phyloP scores from a whole-genome alignment of 2,797 vertebrate genomes.

The Meriones psammophilus region DNA sequence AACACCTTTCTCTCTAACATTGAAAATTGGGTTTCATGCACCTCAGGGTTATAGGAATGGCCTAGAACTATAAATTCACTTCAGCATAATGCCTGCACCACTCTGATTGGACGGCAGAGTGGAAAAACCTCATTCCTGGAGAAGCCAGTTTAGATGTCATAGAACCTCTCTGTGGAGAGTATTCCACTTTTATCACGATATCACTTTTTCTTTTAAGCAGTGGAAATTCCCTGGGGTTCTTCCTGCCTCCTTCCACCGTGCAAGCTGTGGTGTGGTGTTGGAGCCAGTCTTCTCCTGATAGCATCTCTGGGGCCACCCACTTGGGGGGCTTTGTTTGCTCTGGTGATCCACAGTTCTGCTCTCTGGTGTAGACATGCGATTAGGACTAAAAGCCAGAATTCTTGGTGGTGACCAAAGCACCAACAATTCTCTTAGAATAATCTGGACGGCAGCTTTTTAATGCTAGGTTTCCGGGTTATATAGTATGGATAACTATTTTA shows the following conservation, averaged over 20 bases:
- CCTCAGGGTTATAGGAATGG: conserved; percentile 43
- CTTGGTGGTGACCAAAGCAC: conserved; percentile 67
- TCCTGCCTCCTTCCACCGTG: conserved; percentile 61
- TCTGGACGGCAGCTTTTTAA: conserved; percentile 53
- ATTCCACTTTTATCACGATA: conserved; percentile 78
- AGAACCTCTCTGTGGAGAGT: conserved; percentile 60
- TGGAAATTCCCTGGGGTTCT: conserved; percentile 72
- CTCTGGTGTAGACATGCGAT: conserved; percentile 62
- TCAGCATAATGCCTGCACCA: conserved; percentile 58
- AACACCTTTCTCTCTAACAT: conserved; percentile 46
- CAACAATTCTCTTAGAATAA: conserved; percentile 72
- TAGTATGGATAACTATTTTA: conserved; percentile 54
- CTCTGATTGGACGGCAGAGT: conserved; percentile 63
- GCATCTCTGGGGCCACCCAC: conserved; percentile 76
- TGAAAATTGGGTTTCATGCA: conserved; percentile 44
- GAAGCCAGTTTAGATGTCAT: conserved; percentile 81
- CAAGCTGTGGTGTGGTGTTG: conserved; percentile 4
- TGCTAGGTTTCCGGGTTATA: conserved; percentile 54
- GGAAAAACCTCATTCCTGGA: conserved; percentile 76
- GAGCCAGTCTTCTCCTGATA: conserved; percentile 64
- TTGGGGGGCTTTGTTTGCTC: conserved; percentile 72
- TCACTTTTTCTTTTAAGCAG: conserved; percentile 78
- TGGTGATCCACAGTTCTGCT: conserved; percentile 74
- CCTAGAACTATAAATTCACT: conserved; percentile 70
- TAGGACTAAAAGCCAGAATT: conserved; percentile 73